Evolutionary conservation across 2,888 invertebrate species (phyloP), one percentile per base, ranked within the genome.

Genomic region (Vanessa cardui): DNA sequence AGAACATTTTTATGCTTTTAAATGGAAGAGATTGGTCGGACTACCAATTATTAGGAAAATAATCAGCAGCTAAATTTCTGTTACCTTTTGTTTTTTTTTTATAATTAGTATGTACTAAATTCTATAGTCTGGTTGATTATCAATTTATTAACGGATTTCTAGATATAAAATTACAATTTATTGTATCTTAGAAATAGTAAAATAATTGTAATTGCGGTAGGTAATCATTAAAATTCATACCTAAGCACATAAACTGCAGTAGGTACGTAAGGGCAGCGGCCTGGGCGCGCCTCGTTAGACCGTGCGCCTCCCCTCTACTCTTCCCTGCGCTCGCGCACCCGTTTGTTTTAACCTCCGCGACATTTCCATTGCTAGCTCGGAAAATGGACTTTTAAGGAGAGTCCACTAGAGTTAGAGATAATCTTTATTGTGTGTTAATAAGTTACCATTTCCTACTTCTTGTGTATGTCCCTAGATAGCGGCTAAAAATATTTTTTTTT

Each of bases 381-480:
- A 85, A 87, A 89, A 88, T 88, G 89, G 85, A 88, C 86, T 80
- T 87, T 89, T 89, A 88, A 87, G 87, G 85, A 87, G 82, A 87
- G 82, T 86, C 71, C 64, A 86, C 87, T 86, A 88, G 85, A 85
- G 82, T 85, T 78, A 73, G 72, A 82, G 84, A 85, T 85, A 85
- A 82, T 80, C 81, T 85, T 88, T 88, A 89, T 89, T 89, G 89
- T 89, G 89, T 90, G 90, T 84, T 89, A 90, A 90, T 90, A 85
- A 81, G 80, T 74, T 73, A 56, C 68, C 68, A 58, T 64, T 64
- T 61, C 46, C 49, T 64, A 64, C 20, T 31, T 26, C 26, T 21
- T 44, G 16, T 62, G n/a, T 45, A 44, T 46, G 20, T 2, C 15
- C 50, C 6, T n/a, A 45, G 44, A 26, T 45, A 2, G 4, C 4